Base-by-base conservation (phyloP, 2,888 invertebrate genomes). In the Sarcophaga caerulescens region DNA sequence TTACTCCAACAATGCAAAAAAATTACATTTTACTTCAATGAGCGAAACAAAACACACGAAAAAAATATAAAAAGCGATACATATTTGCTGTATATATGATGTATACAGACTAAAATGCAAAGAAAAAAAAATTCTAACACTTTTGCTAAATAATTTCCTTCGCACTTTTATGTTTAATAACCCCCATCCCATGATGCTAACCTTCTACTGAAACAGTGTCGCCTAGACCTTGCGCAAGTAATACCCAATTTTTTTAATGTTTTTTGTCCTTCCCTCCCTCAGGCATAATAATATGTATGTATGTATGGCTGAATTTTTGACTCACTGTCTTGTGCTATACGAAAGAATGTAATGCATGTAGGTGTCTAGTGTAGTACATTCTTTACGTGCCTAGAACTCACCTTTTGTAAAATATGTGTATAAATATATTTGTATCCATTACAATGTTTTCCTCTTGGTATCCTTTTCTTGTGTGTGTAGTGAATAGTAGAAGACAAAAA, bases 61-160 rank as follows among this genome's bases (percentile, higher is more conserved):
- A 77, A 52, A 65, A 25, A 60, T 65, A n/a, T n/a, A 65, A 65
- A 35, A 65, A 65, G 35, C 35, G 35, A 65, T 65, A 35, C 25
- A 35, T 65, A 1, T 35, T 35, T 35, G 52, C 52, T 52, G 17
- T 17, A 17, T 52, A 52, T 52, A 14, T 47, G 14, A 12, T 52
- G 52, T 47, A 35, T 66, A n/a, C 25, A 44, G 60, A 14, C 19
- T 47, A 47, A 47, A 44, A 57, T 23, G 19, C 4, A 19, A 11
- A 73, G 3, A 77, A 81, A 84, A 77, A 77, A 86, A 87, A 88
- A 85, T 88, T 88, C 87, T 89, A 88, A 89, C 88, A 88, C 88
- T 88, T 88, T 87, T 87, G 88, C 88, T 87, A 88, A 88, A 89
- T 88, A 89, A 88, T 89, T 88, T 88, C 87, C 88, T 85, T 87